Percentiles rank a stretch among this genome's conserved stretches.
Evolutionary conservation across 2,113 vertebrate genomes (phyloP).

Genomic region (Arothron firmamentum): DNA sequence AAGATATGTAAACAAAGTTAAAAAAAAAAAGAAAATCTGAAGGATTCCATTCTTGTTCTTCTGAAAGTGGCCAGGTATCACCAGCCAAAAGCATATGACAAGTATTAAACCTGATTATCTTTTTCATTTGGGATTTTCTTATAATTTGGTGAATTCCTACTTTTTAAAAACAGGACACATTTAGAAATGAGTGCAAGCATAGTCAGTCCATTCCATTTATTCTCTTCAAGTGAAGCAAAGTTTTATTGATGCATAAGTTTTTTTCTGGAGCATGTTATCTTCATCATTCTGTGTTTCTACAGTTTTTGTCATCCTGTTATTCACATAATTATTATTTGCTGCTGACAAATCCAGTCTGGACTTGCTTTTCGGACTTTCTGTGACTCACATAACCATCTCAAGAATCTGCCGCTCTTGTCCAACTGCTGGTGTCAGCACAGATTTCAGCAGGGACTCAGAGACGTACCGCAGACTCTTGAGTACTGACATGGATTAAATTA

Average conservation of each 20-base stretch:
- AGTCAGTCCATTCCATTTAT: too few relatives aligned
- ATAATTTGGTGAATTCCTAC: background rate
- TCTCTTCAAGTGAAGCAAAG: too few relatives aligned
- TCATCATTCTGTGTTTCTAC: background rate
- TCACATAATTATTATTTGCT: too few relatives aligned
- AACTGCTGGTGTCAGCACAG: background rate
- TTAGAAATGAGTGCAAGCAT: too few relatives aligned
- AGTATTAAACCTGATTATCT: slow-evolving; percentile 17
- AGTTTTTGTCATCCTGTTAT: too few relatives aligned
- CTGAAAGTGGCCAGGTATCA: background rate
- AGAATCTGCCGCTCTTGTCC: slow-evolving; percentile 11
- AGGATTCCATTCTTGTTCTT: background rate
- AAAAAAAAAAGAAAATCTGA: too few relatives aligned
- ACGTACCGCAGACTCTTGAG: background rate
- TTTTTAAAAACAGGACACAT: background rate
- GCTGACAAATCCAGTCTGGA: background rate
- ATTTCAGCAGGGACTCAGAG: too few relatives aligned
- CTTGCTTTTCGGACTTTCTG: background rate
- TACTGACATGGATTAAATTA: background rate
- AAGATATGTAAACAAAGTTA: too few relatives aligned
- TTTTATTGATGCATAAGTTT: too few relatives aligned
- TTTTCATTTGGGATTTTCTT: too few relatives aligned
- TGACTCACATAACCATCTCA: background rate
- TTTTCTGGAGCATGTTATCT: too few relatives aligned
- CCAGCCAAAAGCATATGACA: too few relatives aligned